Percentiles rank a stretch among this genome's conserved stretches.
Conservation (phyloP, 1,140 invertebrate species). For the Drosophila auraria region DNA sequence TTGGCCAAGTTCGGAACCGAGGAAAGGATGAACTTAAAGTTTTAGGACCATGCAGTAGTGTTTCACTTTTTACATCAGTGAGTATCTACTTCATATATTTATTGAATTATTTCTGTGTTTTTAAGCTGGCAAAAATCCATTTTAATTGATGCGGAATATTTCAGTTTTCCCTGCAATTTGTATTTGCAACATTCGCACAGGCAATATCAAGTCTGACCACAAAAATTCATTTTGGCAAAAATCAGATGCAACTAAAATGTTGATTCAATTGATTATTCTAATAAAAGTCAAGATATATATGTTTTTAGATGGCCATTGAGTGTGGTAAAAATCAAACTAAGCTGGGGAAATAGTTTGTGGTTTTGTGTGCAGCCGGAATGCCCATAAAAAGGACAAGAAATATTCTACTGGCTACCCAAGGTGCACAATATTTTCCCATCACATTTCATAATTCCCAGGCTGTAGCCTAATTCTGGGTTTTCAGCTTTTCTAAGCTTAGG, state of each 20-base stretch:
- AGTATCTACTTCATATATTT: background rate
- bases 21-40: background rate
- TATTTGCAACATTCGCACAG: background rate
- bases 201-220: conserved; percentile 18
- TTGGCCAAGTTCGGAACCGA: background rate
- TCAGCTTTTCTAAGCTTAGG: background rate
- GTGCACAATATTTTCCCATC: conserved; percentile 28
- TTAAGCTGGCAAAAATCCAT: background rate
- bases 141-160: conserved; percentile 14
- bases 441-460: conserved; percentile 36
- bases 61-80: background rate
- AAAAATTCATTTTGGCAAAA: conserved; percentile 26
- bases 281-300: conserved; percentile 25
- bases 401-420: conserved; percentile 10
- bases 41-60: background rate
- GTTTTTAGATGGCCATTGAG: conserved; percentile 13
- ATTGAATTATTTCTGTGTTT: conserved; percentile 19
- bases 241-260: conserved; percentile 11
- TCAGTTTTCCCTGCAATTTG: conserved; percentile 10
- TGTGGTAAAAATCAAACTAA: conserved; percentile 19
- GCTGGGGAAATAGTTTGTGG: conserved; percentile 29
- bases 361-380: background rate
- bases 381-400: background rate
- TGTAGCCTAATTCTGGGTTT: conserved; percentile 27
- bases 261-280: conserved; percentile 38